phyloP scores from a whole-genome alignment of 2,797 vertebrate genomes.

The Phoebastria nigripes region DNA sequence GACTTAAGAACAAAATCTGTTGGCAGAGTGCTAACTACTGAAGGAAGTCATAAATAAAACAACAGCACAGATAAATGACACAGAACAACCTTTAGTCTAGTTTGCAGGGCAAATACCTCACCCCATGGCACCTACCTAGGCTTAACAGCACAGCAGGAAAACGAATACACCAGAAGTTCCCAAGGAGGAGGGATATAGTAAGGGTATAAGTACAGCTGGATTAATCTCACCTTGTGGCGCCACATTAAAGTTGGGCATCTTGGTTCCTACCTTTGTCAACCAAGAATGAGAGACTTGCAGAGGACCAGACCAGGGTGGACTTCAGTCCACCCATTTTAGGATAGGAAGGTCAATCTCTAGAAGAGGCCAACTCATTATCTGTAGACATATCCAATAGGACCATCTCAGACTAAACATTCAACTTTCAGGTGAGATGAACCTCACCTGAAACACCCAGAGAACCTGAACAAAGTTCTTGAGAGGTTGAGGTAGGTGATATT shows the following conservation, averaged over 20 bases:
- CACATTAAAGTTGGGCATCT: background rate
- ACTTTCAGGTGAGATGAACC: background rate
- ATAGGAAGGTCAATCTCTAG: background rate
- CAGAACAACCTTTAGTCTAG: background rate
- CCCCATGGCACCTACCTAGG: accelerated
- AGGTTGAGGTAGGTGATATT: background rate
- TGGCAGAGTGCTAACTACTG: background rate
- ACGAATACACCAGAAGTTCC: background rate
- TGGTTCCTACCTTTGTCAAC: background rate
- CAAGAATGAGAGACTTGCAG: background rate
- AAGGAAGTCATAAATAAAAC: background rate
- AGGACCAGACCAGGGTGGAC: background rate
- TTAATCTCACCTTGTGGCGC: background rate
- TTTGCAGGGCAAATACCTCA: background rate
- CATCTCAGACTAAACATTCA: background rate
- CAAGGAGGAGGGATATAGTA: background rate
- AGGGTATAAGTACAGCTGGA: background rate
- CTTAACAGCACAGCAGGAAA: background rate
- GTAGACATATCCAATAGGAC: background rate
- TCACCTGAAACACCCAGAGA: background rate
- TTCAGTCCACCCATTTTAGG: background rate
- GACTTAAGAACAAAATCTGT: background rate
- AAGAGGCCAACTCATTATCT: background rate
- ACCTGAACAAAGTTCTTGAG: background rate
- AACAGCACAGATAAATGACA: background rate